Base-by-base conservation (phyloP, 37 sponge, comb jelly and placozoan genomes). In the Eunapius fragilis region DNA sequence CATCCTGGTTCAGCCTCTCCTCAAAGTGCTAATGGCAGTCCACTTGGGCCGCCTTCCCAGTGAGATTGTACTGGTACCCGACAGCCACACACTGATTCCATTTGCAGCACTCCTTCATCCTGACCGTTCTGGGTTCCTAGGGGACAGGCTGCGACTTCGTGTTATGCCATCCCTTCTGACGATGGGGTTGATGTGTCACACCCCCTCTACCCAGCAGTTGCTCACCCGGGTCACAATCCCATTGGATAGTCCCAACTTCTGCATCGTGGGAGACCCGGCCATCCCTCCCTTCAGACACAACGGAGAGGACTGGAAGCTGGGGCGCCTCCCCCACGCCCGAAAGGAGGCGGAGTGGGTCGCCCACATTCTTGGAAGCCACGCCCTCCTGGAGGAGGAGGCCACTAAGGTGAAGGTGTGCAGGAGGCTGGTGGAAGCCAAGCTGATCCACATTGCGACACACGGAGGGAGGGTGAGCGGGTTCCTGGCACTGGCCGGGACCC, bases 371-470 rank as follows among this genome's bases (percentile, higher is more conserved):
- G 69, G 71, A 67, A 33, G 87, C 67, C 84, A 0, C 25, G 90
- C 94, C 31, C 70, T 81, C 9, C 81, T 93, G 36, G 70, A 78
- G 28, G 89, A 93, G 28, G 76, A 89, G 27, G 94, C 94, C 35
- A 93, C 91, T 68, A 93, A 90, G 74, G 34, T 41, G 69, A 72
- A 76, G 17, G 85, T 93, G 2, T 27, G 86, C 67, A 77, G 49
- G n/a, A 84, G 72, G 83, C 58, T 93, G 58, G 38, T 35, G 47
- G 25, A 17, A 1, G 87, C 94, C 32, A 90, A 88, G 58, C 75
- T 94, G 1, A 70, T 94, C 47, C 94, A 94, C 68, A 73, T 94
- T 0, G 94, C 94, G 6, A 94, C 94, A 0, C 94, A 94, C 58
- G 91, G 91, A 30, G 82, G 87, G 72, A 86, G 86, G 11, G 36